Evolutionary conservation across 1,140 invertebrate species (phyloP).

Genomic region (Trachelipus rathkii): DNA sequence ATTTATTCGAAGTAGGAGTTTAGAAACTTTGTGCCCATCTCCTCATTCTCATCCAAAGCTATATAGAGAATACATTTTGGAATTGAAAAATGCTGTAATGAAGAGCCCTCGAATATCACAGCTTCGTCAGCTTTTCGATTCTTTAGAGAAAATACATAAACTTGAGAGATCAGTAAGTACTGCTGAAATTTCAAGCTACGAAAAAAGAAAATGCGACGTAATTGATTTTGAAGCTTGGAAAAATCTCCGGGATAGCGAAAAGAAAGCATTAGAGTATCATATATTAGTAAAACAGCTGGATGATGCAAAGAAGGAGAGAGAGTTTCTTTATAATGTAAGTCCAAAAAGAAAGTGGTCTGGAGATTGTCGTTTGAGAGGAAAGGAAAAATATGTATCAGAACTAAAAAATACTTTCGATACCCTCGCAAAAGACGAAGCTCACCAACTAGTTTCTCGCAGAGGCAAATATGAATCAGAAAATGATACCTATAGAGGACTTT

Average conservation of each 20-base stretch:
- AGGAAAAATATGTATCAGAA: slow-evolving; percentile 81
- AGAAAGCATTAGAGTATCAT: slow-evolving; percentile 74
- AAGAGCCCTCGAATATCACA: slow-evolving; percentile 78
- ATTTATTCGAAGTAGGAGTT: slow-evolving; percentile 32
- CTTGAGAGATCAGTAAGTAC: slow-evolving; percentile 70
- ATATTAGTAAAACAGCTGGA: slow-evolving; percentile 71
- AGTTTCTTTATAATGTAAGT: slow-evolving; percentile 71
- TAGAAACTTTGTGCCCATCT: slow-evolving; percentile 40
- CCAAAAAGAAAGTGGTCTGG: slow-evolving; percentile 59
- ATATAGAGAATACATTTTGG: slow-evolving; percentile 60
- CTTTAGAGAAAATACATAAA: slow-evolving; percentile 75
- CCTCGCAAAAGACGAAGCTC: slow-evolving; percentile 28
- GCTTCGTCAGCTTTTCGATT: slow-evolving; percentile 77
- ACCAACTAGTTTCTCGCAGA: slow-evolving; percentile 30
- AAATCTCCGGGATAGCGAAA: slow-evolving; percentile 68
- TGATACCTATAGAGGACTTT: slow-evolving; percentile 40
- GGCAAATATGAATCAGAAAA: slow-evolving; percentile 33
- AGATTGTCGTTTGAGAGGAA: slow-evolving; percentile 71
- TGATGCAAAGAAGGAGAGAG: slow-evolving; percentile 72
- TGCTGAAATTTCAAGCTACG: slow-evolving; percentile 61
- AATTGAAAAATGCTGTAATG: slow-evolving; percentile 65
- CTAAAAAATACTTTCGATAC: slow-evolving; percentile 51
- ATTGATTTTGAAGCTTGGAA: slow-evolving; percentile 84
- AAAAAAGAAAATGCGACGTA: slow-evolving; percentile 64
- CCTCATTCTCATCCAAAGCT: slow-evolving; percentile 42